Conservation (phyloP, 2,113 vertebrate species). For the Platycercus adscitus region DNA sequence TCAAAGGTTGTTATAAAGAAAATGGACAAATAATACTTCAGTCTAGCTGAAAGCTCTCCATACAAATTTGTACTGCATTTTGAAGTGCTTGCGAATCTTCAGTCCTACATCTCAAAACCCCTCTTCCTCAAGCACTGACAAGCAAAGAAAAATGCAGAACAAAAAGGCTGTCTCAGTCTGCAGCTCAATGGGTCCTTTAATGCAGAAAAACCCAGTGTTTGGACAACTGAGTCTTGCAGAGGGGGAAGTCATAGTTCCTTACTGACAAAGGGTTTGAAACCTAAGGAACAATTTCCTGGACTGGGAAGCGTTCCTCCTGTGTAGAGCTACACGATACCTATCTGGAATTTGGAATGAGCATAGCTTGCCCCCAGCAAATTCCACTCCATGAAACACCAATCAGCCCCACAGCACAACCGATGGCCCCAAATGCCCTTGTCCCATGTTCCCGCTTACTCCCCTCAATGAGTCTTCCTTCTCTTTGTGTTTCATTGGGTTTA, state of each 20-base stretch:
- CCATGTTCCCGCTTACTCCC: not conserved
- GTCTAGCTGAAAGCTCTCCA: not conserved
- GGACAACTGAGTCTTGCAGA: not conserved
- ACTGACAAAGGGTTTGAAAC: not conserved
- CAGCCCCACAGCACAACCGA: not conserved
- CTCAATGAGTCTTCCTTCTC: not conserved
- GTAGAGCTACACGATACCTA: not conserved
- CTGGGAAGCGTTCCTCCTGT: not conserved
- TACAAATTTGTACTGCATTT: not conserved
- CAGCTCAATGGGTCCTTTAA: not conserved
- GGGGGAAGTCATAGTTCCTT: not conserved
- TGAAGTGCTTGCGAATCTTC: not conserved
- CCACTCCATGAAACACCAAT: not conserved
- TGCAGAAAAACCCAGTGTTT: not conserved
- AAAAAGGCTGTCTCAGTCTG: not conserved
- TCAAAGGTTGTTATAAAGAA: not conserved
- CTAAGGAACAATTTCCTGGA: not conserved
- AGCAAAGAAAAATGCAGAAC: not conserved
- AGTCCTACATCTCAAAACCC: not conserved
- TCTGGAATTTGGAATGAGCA: not conserved
- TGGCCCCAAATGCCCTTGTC: not conserved
- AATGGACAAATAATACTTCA: not conserved
- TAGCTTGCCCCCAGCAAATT: not conserved
- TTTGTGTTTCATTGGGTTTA: not conserved
- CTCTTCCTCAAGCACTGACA: not conserved